Evolutionary conservation across 2,888 invertebrate genomes (phyloP).

Genomic region (Sturmia bella): DNA sequence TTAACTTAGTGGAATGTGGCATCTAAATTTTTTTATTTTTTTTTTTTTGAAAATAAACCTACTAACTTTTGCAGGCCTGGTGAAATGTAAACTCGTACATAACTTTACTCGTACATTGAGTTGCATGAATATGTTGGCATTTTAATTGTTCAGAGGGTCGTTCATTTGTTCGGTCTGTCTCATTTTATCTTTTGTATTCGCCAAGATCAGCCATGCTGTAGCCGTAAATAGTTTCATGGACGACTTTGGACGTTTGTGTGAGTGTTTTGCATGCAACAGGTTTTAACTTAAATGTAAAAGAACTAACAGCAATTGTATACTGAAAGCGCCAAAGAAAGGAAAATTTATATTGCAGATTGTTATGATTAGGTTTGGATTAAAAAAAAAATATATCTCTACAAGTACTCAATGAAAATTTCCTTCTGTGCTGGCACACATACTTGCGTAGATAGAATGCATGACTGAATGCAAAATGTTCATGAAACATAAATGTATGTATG

Average conservation of each 20-base stretch:
- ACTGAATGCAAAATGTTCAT: too few relatives aligned
- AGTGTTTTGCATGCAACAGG: constrained; percentile 59
- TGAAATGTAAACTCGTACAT: constrained; percentile 2
- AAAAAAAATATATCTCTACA: constrained; percentile 3
- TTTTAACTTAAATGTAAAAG: constrained; percentile 46
- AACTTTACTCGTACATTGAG: background rate
- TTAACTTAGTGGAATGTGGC: too few relatives aligned
- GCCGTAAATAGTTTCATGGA: constrained; percentile 32
- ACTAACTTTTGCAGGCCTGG: background rate
- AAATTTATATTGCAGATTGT: constrained; percentile 62
- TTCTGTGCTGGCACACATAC: background rate
- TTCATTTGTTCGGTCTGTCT: constrained; percentile 53
- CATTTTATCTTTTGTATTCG: constrained; percentile 65
- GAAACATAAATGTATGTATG: background rate
- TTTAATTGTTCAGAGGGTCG: constrained; percentile 65
- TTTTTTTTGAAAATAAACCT: too few relatives aligned
- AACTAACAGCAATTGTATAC: constrained; percentile 53
- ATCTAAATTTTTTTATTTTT: too few relatives aligned
- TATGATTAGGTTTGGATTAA: constrained; percentile 59
- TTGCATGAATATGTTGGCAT: constrained; percentile 47
- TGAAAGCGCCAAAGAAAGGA: constrained; percentile 50
- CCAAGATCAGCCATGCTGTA: constrained; percentile 54
- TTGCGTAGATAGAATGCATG: too few relatives aligned
- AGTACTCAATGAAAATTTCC: background rate
- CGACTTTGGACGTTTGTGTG: background rate